These are phyloP conservation scores for Aplysina aerophoba DNA, from an alignment of 37 sponge, comb jelly and placozoan genomes.

Conservation along the genomic window DNA sequence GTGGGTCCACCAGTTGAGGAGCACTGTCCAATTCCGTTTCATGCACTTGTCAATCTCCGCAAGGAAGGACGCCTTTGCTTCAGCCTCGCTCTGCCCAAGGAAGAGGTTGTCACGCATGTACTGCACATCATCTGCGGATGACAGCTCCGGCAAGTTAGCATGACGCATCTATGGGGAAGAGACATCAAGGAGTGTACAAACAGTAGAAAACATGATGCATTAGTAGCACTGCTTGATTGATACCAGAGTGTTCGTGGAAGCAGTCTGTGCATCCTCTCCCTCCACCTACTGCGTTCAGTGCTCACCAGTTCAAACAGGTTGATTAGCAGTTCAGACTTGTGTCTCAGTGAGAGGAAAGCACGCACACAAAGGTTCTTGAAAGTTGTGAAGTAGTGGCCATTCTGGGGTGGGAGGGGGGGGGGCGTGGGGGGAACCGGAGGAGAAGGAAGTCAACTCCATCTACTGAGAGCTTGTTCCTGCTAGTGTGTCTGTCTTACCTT, in stretches of 20 bases:
- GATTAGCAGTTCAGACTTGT: conserved; percentile 78
- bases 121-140: conserved; percentile 74
- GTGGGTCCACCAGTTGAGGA: conserved; percentile 82
- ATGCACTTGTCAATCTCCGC: conserved; percentile 73
- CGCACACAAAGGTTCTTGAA: conserved; percentile 80
- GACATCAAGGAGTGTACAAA: too few species aligned
- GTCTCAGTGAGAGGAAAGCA: conserved; percentile 79
- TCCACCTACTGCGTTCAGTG: too few species aligned
- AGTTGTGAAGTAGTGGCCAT: conserved; percentile 48
- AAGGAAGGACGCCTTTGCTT: conserved; percentile 75
- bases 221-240: background rate
- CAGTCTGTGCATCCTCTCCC: too few species aligned
- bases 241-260: too few species aligned
- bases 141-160: conserved; percentile 88
- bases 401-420: conserved; percentile 9
- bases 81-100: conserved; percentile 58
- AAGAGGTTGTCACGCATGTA: conserved; percentile 72
- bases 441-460: background rate
- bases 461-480: background rate
- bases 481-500: conserved; percentile 31
- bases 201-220: too few species aligned
- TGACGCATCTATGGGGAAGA: conserved; percentile 71
- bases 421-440: background rate
- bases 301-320: conserved; percentile 87
- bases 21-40: conserved; percentile 76